Conservation (phyloP, 2,888 invertebrate species). For the Aricia artaxerxes region DNA sequence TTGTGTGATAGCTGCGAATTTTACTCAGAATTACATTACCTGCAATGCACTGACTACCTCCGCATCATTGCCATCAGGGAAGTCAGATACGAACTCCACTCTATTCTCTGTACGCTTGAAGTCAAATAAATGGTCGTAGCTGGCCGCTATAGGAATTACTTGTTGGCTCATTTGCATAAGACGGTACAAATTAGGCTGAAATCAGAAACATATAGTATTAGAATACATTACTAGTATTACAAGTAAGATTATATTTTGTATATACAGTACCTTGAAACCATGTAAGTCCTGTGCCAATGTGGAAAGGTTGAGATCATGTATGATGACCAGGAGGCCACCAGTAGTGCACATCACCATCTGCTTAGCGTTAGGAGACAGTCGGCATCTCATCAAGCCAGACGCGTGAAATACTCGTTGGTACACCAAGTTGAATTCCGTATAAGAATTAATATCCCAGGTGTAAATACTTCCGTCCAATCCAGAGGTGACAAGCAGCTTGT, state of each 20-base stretch:
- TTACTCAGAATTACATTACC: constrained; percentile 54
- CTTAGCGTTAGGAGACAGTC: constrained; percentile 90
- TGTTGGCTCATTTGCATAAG: constrained; percentile 93
- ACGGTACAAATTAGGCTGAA: constrained; percentile 92
- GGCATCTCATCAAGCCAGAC: constrained; percentile 91
- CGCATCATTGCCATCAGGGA: constrained; percentile 91
- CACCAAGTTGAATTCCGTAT: constrained; percentile 87
- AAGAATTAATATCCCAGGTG: constrained; percentile 96
- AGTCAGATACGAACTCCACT: constrained; percentile 94
- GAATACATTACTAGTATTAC: no score
- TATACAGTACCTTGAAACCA: constrained; percentile 86
- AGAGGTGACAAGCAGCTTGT: constrained; percentile 92
- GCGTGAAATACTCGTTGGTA: constrained; percentile 93
- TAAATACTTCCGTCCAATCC: constrained; percentile 96
- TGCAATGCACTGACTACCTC: constrained; percentile 94
- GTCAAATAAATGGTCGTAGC: constrained; percentile 91
- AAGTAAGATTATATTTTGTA: neutral
- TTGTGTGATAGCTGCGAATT: neutral
- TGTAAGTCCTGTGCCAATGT: constrained; percentile 89
- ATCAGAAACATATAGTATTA: neutral
- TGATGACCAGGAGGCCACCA: constrained; percentile 92
- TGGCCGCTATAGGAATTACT: constrained; percentile 88
- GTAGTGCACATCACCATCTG: constrained; percentile 96
- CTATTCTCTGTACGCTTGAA: constrained; percentile 87
- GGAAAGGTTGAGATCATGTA: constrained; percentile 92